Conservation (phyloP, 2,113 vertebrate species). For the Myrmecophaga tridactyla region DNA sequence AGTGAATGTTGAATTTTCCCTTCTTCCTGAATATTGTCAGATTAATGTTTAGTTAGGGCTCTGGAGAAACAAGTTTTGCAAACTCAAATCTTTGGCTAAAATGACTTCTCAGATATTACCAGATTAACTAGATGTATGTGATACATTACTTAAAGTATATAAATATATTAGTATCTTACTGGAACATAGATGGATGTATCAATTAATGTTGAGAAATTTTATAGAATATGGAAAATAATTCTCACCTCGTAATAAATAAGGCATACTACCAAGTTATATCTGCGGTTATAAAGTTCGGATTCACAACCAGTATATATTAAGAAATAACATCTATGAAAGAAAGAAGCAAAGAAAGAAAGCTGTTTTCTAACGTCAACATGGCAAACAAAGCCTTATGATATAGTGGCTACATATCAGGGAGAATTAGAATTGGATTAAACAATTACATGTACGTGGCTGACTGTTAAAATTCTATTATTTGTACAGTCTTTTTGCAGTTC, state of each 20-base stretch:
- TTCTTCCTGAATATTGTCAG: constrained; percentile 27
- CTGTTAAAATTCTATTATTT: not conserved
- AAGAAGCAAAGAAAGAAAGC: not conserved
- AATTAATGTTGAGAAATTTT: not conserved
- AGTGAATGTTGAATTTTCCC: not conserved
- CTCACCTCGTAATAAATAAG: not conserved
- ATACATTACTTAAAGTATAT: not conserved
- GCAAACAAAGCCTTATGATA: not conserved
- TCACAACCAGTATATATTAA: not conserved
- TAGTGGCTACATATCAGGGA: not conserved
- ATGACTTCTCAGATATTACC: not conserved
- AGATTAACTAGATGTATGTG: not conserved
- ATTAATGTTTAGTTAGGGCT: not conserved
- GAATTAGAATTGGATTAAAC: not conserved
- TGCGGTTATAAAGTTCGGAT: not conserved
- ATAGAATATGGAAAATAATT: constrained; percentile 15
- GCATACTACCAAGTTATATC: not conserved
- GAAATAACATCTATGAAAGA: not conserved
- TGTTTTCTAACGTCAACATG: not conserved
- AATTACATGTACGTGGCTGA: not conserved
- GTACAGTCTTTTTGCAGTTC: not conserved
- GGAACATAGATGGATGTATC: not conserved
- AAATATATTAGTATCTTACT: constrained; percentile 23
- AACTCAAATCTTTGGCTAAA: not conserved
- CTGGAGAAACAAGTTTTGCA: not conserved